Evolutionary conservation across 2,888 invertebrate genomes (phyloP).

Genomic region (Brachyptera putata): DNA sequence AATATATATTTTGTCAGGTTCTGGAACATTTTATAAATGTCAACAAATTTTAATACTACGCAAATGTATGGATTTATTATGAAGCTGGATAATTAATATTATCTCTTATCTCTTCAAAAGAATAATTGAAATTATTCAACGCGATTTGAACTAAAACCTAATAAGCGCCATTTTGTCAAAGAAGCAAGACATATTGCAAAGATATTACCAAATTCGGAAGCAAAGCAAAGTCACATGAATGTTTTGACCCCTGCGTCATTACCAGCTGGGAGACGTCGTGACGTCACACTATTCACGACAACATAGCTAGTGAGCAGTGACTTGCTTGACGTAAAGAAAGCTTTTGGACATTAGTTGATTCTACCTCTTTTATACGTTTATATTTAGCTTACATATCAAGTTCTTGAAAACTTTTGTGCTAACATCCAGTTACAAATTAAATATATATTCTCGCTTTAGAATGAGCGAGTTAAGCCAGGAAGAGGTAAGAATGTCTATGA

Average conservation of each 20-base stretch:
- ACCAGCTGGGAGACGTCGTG: conserved; percentile 10
- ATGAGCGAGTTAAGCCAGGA: conserved; percentile 87
- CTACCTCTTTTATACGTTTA: conserved; percentile 29
- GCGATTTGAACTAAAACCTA: no score
- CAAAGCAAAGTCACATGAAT: no score
- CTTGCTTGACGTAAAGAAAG: conserved; percentile 28
- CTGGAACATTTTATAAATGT: neutral
- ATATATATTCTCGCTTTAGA: no score
- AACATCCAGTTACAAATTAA: no score
- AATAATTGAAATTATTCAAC: no score
- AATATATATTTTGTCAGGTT: no score
- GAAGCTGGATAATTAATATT: no score
- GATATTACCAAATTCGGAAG: no score
- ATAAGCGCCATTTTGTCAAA: no score
- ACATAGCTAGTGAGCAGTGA: conserved; percentile 16
- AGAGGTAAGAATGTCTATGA: conserved; percentile 67
- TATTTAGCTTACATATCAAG: conserved; percentile 5
- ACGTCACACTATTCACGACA: conserved; percentile 16
- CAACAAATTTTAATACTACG: neutral
- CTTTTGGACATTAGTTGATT: conserved; percentile 24
- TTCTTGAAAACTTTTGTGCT: neutral
- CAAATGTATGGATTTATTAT: neutral
- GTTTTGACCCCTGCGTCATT: no score
- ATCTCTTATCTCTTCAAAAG: no score
- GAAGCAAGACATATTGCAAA: no score